phyloP scores from a whole-genome alignment of 2,888 invertebrate species.

The Pimpla rufipes region DNA sequence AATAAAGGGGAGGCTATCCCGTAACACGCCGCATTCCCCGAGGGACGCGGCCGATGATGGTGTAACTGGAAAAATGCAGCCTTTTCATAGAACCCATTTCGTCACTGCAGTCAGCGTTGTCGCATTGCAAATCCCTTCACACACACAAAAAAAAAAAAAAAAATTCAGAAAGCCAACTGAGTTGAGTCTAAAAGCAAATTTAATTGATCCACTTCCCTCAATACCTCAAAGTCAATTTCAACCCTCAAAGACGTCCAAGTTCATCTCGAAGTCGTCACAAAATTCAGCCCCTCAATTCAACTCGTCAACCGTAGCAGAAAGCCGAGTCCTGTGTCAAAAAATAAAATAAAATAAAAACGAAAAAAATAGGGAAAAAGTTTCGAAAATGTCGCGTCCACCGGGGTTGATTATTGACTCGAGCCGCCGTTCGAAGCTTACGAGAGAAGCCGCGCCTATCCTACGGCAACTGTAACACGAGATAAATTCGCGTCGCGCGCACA shows the following conservation, averaged over 20 bases:
- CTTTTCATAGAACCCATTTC: conserved; percentile 6
- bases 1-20: conserved; percentile 15
- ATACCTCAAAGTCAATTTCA: too few relatives aligned
- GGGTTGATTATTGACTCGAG: conserved; percentile 4
- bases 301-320: too few relatives aligned
- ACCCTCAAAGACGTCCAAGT: too few relatives aligned
- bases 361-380: neutral
- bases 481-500: neutral
- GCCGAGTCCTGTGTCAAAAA: too few relatives aligned
- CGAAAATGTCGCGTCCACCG: neutral
- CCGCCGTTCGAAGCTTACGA: neutral
- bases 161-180: neutral
- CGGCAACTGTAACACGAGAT: conserved; percentile 7
- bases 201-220: too few relatives aligned
- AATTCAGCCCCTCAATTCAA: too few relatives aligned
- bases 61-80: neutral
- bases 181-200: neutral
- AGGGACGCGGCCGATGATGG: neutral
- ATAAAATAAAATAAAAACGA: neutral
- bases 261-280: too few relatives aligned
- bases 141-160: too few relatives aligned
- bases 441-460: neutral
- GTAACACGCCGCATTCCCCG: conserved; percentile 14
- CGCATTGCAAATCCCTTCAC: neutral
- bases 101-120: neutral